Base-by-base conservation (phyloP, 2,113 vertebrate genomes). In the Zosterops pallidus region DNA sequence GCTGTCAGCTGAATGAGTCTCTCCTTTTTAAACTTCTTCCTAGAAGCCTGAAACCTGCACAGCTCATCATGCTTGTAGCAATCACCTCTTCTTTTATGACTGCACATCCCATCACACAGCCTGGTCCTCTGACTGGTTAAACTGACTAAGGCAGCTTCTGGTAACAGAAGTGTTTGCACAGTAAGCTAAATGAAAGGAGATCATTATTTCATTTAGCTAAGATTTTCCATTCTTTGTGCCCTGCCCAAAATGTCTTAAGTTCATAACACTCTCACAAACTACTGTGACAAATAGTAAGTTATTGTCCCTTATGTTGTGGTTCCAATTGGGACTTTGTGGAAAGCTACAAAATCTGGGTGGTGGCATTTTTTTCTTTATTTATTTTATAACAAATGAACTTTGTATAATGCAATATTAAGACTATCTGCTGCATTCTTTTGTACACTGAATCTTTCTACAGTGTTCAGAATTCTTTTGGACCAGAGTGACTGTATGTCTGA, bases 131-230 rank as follows among this genome's bases (percentile, higher is more conserved):
- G n/a, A n/a, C 86, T 92, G 49, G n/a, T 92, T 97, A 95, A 93
- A 93, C 84, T 94, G 75, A 81, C 96, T 42, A 20, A 88, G 57
- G 83, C 79, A 81, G 94, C 91, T 92, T 92, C 78, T 84, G 19
- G 72, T 90, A 91, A 83, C 42, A 90, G 90, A 95, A 94, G 76
- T 56, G 39, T 86, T 94, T 89, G 55, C 67, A 26, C 65, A 94
- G 46, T 68, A 68, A 79, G 76, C 76, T 90, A 33, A 91, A 86
- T 97, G 97, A 98, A 97, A 97, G 95, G 70, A 95, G 80, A 42
- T 95, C 85, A 94, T 98, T 97, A 95, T 98, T 97, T 95, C 85
- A 81, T 91, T 93, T 85, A 93, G 70, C 93, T 77, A 67, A 94
- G 78, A 94, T 96, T 97, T 98, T 95, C 96, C 93, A 67, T 91